phyloP scores from a whole-genome alignment of 2,888 invertebrate genomes.

The Endomychus coccineus region DNA sequence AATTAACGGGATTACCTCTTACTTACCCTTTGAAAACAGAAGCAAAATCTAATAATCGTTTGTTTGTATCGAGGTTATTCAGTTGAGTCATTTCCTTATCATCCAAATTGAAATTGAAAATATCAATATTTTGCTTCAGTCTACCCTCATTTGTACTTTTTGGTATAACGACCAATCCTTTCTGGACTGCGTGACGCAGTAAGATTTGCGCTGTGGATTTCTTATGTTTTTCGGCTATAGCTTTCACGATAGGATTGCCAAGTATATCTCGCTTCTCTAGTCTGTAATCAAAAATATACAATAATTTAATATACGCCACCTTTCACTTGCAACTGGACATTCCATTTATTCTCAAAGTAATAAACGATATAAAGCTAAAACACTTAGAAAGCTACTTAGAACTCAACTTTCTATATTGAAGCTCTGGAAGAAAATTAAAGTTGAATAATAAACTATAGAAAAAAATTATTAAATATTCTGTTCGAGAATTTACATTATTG shows the following conservation, averaged over 20 bases:
- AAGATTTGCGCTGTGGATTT: constrained; percentile 71
- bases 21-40: constrained; percentile 59
- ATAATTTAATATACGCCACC: no score
- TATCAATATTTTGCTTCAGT: constrained; percentile 63
- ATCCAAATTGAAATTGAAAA: constrained; percentile 59
- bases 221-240: constrained; percentile 48
- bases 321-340: no score
- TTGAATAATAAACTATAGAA: no score
- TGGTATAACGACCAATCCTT: constrained; percentile 65
- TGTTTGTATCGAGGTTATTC: constrained; percentile 56
- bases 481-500: no score
- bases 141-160: constrained; percentile 68
- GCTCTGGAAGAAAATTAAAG: no score
- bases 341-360: no score
- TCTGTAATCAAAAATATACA: constrained; percentile 47
- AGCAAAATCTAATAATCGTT: constrained; percentile 65
- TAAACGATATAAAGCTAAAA: no score
- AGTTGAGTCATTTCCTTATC: constrained; percentile 53
- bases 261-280: constrained; percentile 60
- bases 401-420: no score
- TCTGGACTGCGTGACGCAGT: constrained; percentile 59
- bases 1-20: not conserved
- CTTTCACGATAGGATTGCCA: constrained; percentile 37
- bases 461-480: no score
- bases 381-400: no score